These are phyloP conservation scores for Cryptops parisi DNA, from an alignment of 2,888 invertebrate species.

Conservation along the genomic window DNA sequence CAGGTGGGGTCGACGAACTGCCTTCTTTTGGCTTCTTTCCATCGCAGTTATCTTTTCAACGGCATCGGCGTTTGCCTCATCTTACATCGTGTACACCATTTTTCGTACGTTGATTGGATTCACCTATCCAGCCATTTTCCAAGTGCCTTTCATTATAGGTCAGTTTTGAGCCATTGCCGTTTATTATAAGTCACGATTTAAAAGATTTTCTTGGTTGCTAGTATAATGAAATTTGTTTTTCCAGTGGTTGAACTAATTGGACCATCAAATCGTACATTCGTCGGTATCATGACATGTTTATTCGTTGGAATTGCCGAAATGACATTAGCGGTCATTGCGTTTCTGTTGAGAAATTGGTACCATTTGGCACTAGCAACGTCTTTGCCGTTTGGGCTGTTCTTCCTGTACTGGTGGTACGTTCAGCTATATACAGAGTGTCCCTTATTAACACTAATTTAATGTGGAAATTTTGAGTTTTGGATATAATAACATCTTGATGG, in stretches of 20 bases:
- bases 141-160: constrained; percentile 51
- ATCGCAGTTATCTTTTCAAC: constrained; percentile 46
- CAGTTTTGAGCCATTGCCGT: constrained; percentile 17
- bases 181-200: background rate
- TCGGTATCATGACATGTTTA: constrained; percentile 12
- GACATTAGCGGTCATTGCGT: constrained; percentile 54
- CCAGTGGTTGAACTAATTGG: constrained; percentile 11
- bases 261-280: constrained; percentile 8
- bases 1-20: constrained; percentile 47
- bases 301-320: constrained; percentile 33
- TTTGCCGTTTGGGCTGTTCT: constrained; percentile 35
- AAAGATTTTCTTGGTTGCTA: background rate
- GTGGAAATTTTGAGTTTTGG: no score
- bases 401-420: constrained; percentile 20
- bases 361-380: constrained; percentile 46
- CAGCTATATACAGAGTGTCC: no score
- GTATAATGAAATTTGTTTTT: background rate
- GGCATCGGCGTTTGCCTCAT: constrained; percentile 44
- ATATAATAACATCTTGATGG: no score
- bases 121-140: constrained; percentile 51
- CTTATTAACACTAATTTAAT: no score
- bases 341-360: constrained; percentile 45
- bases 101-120: constrained; percentile 46
- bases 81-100: constrained; percentile 44
- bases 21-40: constrained; percentile 46